These are phyloP conservation scores for Nylanderia fulva DNA, from an alignment of 1,140 invertebrate species.

Conservation along the genomic window DNA sequence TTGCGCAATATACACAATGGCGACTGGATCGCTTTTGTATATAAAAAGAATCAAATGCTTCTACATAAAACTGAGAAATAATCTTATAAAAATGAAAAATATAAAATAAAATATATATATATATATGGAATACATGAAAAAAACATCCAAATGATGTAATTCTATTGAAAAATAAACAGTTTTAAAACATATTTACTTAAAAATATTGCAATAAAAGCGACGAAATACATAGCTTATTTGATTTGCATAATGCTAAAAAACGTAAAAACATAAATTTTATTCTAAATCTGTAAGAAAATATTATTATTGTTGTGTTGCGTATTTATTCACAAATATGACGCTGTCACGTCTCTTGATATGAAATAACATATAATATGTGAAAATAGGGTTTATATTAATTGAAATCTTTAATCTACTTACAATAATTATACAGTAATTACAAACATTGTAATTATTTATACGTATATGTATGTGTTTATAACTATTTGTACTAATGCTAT, in stretches of 20 bases:
- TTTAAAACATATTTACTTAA: background rate
- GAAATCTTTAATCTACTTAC: conserved; percentile 40
- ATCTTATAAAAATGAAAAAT: conserved; percentile 5
- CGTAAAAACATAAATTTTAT: background rate
- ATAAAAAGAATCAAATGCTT: conserved; percentile 26
- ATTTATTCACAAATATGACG: background rate
- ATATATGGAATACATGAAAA: background rate
- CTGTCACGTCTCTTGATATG: background rate
- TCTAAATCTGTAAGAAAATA: background rate
- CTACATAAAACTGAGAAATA: conserved; percentile 8
- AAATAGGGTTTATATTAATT: conserved; percentile 18
- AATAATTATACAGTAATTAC: conserved; percentile 37
- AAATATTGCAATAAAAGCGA: background rate
- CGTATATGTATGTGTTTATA: background rate
- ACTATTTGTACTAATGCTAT: conserved; percentile 38
- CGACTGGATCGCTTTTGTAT: background rate
- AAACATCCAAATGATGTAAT: background rate
- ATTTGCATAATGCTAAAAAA: background rate
- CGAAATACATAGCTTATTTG: background rate
- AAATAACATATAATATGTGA: background rate
- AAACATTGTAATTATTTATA: background rate
- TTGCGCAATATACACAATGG: conserved; percentile 12
- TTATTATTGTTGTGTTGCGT: background rate
- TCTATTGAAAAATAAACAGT: conserved; percentile 1
- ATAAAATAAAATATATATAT: background rate